Evolutionary conservation across 2,888 invertebrate genomes (phyloP), one percentile per base, ranked within the genome.

Genomic region (Lithophane ornitopus): DNA sequence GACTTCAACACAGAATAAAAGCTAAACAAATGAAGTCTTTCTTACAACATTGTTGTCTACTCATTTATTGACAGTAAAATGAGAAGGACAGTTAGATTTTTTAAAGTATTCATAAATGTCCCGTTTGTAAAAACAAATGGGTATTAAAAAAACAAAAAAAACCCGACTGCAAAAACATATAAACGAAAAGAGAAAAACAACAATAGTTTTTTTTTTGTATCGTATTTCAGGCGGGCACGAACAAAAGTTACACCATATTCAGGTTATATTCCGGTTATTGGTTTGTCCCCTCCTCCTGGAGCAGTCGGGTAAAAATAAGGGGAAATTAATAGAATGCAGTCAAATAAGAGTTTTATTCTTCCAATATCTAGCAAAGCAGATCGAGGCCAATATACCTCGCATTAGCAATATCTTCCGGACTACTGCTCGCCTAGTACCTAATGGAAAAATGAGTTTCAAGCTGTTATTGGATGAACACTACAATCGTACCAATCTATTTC

Each of bases 331-430:
- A 16, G 16, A 68, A 75, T 65, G 39, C 68, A 63, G 28, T 54
- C 26, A 74, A 28, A 65, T 9, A 59, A 26, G n/a, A 34, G 19
- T n/a, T 26, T 28, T 63, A 14, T 61, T 34, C 12, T 63, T 74
- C n/a, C 46, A 56, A 71, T 75, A 62, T 61, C 41, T 52, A 61
- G 59, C 56, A 52, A 54, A 63, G 69, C 74, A 78, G 68, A 70
- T 56, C 62, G 26, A 46, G 7, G 56, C 44, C 70, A 83, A 81
- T 79, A 68, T 71, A 81, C 67, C 70, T 79, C 56, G 68, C 44
- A 83, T 82, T 81, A 83, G 70, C 70, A 83, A 79, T 82, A 79
- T 82, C 75, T 79, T 82, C 83, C 70, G 68, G 68, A 81, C 49
- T 75, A 39, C 59, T 79, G 75, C 59, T 44, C 65, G 52, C 56